These are phyloP conservation scores for Ormyrus thymus DNA, from an alignment of 2,888 invertebrate species.

Conservation along the genomic window DNA sequence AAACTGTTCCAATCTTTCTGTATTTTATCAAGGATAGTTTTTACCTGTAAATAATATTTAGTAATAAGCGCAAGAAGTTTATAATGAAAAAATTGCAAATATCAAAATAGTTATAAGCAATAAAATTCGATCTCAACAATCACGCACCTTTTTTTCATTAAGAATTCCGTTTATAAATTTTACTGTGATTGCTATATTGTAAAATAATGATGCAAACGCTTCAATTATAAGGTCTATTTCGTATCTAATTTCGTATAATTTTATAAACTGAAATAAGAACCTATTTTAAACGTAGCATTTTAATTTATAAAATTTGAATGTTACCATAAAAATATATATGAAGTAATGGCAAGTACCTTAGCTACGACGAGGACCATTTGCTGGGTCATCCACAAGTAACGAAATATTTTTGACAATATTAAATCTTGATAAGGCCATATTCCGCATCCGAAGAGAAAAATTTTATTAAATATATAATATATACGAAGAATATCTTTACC, in stretches of 20 bases:
- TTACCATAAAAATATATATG: neutral
- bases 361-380: slow-evolving; percentile 14
- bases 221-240: slow-evolving; percentile 7
- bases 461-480: slow-evolving; percentile 5
- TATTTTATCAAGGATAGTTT: slow-evolving; percentile 17
- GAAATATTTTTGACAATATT: slow-evolving; percentile 3
- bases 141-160: slow-evolving; percentile 23
- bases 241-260: slow-evolving; percentile 1
- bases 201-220: neutral
- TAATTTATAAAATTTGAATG: neutral
- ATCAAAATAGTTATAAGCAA: neutral
- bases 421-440: slow-evolving; percentile 23
- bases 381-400: slow-evolving; percentile 26
- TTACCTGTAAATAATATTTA: neutral
- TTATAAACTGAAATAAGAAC: slow-evolving; percentile 18
- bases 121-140: neutral
- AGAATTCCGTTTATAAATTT: slow-evolving; percentile 31
- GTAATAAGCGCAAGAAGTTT: no score
- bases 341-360: neutral
- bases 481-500: neutral
- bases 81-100: neutral
- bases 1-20: slow-evolving; percentile 16
- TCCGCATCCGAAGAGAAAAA: slow-evolving; percentile 22
- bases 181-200: slow-evolving; percentile 22
- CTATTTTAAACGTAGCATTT: no score